Percentiles rank a stretch among this genome's conserved stretches.
Conservation (phyloP, 2,888 invertebrate genomes). For the Agonopterix subpropinquella region DNA sequence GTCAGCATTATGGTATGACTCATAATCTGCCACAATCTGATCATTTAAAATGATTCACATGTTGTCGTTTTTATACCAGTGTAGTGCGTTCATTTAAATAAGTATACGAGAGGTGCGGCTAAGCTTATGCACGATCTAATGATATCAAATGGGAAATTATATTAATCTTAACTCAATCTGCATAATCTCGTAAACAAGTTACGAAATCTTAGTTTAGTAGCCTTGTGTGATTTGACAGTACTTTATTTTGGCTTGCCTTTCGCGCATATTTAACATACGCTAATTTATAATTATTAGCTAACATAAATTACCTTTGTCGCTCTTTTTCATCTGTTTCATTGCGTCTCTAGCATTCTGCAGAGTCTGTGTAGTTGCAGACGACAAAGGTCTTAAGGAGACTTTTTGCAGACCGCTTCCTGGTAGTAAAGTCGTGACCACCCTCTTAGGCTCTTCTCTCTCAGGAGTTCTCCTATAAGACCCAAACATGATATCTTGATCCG, state of each 20-base stretch:
- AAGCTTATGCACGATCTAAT: not conserved
- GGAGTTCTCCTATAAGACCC: conserved; percentile 43
- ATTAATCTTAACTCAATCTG: conserved; percentile 23
- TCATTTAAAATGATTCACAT: too few species aligned
- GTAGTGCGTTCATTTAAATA: not conserved
- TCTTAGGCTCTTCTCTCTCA: conserved; percentile 52
- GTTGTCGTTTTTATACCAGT: too few species aligned
- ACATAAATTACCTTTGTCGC: conserved; percentile 44
- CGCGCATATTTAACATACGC: not conserved
- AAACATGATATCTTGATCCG: conserved; percentile 50
- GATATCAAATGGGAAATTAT: not conserved
- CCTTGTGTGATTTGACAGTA: conserved; percentile 2
- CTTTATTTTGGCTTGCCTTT: not conserved
- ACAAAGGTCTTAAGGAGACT: conserved; percentile 50
- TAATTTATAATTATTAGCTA: not conserved
- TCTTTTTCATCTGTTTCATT: conserved; percentile 42
- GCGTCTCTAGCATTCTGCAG: conserved; percentile 39
- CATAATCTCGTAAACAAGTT: conserved; percentile 35
- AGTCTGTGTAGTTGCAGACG: conserved; percentile 37
- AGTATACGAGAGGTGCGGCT: not conserved
- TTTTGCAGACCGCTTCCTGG: conserved; percentile 65
- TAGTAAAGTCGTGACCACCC: conserved; percentile 52
- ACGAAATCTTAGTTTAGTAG: conserved; percentile 26
- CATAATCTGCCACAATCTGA: too few species aligned
- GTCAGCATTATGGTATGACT: too few species aligned